Evolutionary conservation across 2,888 invertebrate species (phyloP).

Genomic region (Pediacus dermestoides): DNA sequence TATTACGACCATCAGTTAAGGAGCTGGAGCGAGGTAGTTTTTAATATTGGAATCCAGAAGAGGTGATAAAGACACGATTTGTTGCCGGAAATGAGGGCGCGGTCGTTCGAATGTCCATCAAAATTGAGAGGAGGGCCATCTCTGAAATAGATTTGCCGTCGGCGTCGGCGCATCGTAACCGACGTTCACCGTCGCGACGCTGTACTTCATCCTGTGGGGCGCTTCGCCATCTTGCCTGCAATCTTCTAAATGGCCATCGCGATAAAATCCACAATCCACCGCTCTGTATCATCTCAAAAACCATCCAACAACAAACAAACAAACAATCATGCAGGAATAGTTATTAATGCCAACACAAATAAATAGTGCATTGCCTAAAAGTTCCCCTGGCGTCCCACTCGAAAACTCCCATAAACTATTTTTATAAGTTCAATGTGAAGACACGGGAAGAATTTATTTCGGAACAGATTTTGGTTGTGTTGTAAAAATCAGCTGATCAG

Average conservation of each 20-base stretch:
- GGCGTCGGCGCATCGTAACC: conserved; percentile 29
- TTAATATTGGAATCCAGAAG: too few relatives aligned
- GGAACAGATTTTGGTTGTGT: conserved; percentile 29
- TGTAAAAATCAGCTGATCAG: conserved; percentile 37
- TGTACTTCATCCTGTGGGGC: conserved; percentile 29
- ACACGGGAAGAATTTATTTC: conserved; percentile 23
- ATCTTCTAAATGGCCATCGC: conserved; percentile 50
- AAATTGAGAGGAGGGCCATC: conserved; percentile 51
- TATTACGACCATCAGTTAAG: too few relatives aligned
- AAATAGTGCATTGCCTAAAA: too few relatives aligned
- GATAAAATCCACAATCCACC: conserved; percentile 48
- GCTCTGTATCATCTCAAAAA: conserved; percentile 31
- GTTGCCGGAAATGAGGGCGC: conserved; percentile 49
- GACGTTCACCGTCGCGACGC: conserved; percentile 30
- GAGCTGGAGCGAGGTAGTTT: too few relatives aligned
- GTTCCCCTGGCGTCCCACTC: too few relatives aligned
- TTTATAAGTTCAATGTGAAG: conserved; percentile 24
- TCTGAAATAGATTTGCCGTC: conserved; percentile 47
- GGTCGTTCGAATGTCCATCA: conserved; percentile 52
- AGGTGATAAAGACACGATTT: conserved; percentile 47
- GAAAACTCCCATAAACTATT: too few relatives aligned
- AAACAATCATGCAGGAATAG: conserved; percentile 11
- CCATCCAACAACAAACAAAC: not conserved
- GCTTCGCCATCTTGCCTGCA: conserved; percentile 49
- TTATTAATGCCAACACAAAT: too few relatives aligned